Evolutionary conservation across 2,888 invertebrate genomes (phyloP).

Genomic region (Cosmia trapezina): DNA sequence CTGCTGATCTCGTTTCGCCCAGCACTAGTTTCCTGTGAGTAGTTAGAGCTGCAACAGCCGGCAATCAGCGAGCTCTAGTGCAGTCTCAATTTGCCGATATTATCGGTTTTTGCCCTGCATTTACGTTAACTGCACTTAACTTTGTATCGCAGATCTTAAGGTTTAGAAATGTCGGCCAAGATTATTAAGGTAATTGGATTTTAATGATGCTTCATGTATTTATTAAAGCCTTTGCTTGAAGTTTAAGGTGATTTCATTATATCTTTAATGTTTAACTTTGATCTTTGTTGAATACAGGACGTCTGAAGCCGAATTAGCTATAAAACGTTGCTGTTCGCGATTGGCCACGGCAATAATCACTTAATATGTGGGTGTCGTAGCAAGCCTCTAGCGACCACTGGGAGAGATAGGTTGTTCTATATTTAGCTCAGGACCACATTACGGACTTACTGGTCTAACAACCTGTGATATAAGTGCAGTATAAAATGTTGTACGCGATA

Average conservation of each 20-base stretch:
- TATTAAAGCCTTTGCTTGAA: constrained; percentile 8
- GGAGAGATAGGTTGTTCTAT: constrained; percentile 31
- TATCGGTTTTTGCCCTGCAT: constrained; percentile 53
- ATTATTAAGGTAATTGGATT: constrained; percentile 24
- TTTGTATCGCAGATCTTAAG: constrained; percentile 35
- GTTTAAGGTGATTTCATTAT: constrained; percentile 1
- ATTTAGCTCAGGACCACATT: constrained; percentile 40
- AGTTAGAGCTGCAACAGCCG: constrained; percentile 36
- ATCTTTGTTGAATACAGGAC: not conserved
- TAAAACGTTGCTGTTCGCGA: constrained; percentile 13
- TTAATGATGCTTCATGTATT: constrained; percentile 7
- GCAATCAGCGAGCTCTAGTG: constrained; percentile 46
- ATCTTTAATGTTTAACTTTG: constrained; percentile 19
- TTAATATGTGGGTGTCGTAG: constrained; percentile 42
- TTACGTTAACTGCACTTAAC: constrained; percentile 28
- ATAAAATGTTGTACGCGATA: constrained; percentile 15
- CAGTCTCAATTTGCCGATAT: constrained; percentile 52
- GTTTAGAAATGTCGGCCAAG: constrained; percentile 32
- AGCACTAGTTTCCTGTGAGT: constrained; percentile 42
- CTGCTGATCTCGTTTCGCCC: constrained; percentile 28
- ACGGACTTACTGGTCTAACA: constrained; percentile 29
- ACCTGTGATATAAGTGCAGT: constrained; percentile 27
- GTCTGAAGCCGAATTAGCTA: not conserved
- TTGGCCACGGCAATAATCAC: constrained; percentile 27
- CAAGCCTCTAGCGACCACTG: constrained; percentile 26